Evolutionary conservation across 2,797 vertebrate genomes (phyloP).

Genomic region (Pyrocephalus nanus): DNA sequence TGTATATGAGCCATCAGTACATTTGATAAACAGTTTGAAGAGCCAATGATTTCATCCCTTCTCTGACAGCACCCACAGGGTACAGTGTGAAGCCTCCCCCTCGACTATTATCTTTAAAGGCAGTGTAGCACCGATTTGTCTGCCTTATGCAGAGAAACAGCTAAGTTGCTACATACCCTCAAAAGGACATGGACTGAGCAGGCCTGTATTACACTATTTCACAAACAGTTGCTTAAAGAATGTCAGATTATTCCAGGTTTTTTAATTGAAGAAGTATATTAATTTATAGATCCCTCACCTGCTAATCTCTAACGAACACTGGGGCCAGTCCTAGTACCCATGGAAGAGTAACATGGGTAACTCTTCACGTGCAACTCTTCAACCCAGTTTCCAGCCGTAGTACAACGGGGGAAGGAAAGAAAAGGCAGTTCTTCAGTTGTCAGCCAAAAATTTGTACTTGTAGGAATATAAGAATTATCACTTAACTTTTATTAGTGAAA

Average conservation of each 20-base stretch:
- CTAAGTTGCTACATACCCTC: not conserved
- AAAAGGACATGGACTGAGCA: not conserved
- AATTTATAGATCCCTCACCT: not conserved
- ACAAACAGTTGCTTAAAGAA: not conserved
- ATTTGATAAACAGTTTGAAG: not conserved
- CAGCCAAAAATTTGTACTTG: not conserved
- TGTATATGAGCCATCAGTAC: not conserved
- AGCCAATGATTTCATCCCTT: not conserved
- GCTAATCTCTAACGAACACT: not conserved
- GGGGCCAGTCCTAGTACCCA: too few relatives aligned
- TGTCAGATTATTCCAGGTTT: not conserved
- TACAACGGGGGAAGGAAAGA: not conserved
- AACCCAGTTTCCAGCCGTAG: not conserved
- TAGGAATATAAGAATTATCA: not conserved
- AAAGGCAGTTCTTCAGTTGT: not conserved
- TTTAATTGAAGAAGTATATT: not conserved
- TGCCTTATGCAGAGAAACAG: not conserved
- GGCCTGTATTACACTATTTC: not conserved
- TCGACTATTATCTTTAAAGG: not conserved
- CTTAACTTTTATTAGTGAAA: not conserved
- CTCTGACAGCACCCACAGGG: not conserved
- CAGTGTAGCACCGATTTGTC: not conserved
- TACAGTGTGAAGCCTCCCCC: not conserved
- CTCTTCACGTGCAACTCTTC: not conserved
- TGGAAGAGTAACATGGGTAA: not conserved